phyloP scores from a whole-genome alignment of 35 echinoderm and acorn worm species.

The Hemicentrotus pulcherrimus region DNA sequence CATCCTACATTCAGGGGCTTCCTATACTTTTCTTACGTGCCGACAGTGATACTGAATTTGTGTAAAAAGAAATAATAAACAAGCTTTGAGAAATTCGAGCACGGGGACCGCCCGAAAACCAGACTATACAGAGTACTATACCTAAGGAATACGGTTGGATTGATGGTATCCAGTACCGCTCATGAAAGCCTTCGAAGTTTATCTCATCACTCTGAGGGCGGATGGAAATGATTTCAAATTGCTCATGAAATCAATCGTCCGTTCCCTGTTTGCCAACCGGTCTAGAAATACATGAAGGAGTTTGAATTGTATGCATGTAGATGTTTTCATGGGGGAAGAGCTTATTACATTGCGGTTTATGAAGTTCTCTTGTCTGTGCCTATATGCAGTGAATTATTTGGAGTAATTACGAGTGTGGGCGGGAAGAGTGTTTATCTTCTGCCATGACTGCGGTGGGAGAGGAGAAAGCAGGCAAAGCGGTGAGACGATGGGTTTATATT shows the following conservation, averaged over 20 bases:
- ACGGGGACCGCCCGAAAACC: not conserved
- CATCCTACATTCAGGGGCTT: not conserved
- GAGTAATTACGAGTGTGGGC: not conserved
- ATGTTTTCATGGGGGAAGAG: not conserved
- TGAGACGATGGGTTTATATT: too few relatives aligned
- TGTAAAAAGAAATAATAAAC: not conserved
- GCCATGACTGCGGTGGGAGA: not conserved
- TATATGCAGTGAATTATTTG: not conserved
- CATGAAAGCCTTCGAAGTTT: not conserved
- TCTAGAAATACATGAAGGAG: not conserved
- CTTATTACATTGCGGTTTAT: not conserved
- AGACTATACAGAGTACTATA: not conserved
- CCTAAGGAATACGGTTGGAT: not conserved
- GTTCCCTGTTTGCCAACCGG: not conserved
- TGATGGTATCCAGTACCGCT: not conserved
- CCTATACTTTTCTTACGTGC: not conserved
- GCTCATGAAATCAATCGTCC: not conserved
- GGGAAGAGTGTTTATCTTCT: not conserved
- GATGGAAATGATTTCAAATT: slow-evolving; percentile 14
- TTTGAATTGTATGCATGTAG: not conserved
- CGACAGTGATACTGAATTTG: not conserved
- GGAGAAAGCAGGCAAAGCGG: too few relatives aligned
- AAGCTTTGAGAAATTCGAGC: not conserved
- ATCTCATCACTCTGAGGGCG: not conserved
- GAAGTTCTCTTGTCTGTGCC: not conserved